Conservation (phyloP, 2,113 vertebrate species). For the Saguinus imperator region DNA sequence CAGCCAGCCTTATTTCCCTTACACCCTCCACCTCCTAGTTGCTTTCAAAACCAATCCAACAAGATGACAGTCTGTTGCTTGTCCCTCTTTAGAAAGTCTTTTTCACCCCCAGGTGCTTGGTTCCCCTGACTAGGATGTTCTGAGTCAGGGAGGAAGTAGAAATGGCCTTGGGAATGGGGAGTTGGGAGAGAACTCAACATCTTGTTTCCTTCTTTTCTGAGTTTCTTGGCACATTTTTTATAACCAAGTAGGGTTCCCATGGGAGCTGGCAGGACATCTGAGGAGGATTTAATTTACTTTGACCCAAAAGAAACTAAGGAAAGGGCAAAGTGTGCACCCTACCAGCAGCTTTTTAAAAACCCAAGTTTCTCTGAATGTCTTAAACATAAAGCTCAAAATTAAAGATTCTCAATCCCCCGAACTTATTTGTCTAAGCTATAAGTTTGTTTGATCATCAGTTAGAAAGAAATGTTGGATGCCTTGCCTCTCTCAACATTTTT, state of each 20-base stretch:
- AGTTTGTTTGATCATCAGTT: not conserved
- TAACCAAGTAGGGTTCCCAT: not conserved
- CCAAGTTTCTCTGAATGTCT: not conserved
- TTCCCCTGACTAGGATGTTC: not conserved
- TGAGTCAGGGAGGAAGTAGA: not conserved
- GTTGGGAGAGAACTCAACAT: not conserved
- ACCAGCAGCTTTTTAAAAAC: not conserved
- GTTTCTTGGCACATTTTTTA: conserved; percentile 21
- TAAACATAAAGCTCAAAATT: not conserved
- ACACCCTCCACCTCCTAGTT: not conserved
- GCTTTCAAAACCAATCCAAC: not conserved
- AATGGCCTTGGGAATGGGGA: not conserved
- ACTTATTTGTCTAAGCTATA: not conserved
- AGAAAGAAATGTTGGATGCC: not conserved
- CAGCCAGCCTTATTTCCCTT: not conserved
- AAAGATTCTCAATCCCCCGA: not conserved
- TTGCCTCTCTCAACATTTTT: not conserved
- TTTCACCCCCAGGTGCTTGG: not conserved
- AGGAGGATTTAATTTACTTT: conserved; percentile 45
- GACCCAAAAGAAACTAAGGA: conserved; percentile 30
- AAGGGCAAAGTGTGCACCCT: not conserved
- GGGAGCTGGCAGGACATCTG: conserved; percentile 8
- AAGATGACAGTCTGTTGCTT: not conserved
- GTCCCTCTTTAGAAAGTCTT: not conserved
- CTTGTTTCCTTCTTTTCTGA: not conserved